Evolutionary conservation across 2,113 vertebrate species (phyloP), one percentile per base, ranked within the genome.

Genomic region (Petroica traversi): DNA sequence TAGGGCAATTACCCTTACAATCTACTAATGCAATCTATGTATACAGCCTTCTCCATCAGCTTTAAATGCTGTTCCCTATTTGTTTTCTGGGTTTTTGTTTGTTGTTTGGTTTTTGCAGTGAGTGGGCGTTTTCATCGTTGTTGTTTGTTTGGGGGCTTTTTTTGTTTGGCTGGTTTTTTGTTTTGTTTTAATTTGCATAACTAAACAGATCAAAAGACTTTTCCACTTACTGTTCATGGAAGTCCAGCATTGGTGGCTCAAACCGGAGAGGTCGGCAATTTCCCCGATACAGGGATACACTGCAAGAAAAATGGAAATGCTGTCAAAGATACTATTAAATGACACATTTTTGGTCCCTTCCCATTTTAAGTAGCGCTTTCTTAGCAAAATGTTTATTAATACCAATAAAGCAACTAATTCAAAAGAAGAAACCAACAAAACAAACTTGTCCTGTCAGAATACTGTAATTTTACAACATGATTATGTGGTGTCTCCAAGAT

Each of bases 191-290:
- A 73, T 52, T 73, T 45, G 22, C 20, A 17, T 46, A 72, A 81
- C 4, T 31, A 87, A 93, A 87, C 6, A 51, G 4, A 88, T 51
- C 9, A 26, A 83, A 95, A 87, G 26, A 43, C 48, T 85, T 87
- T 33, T 48, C 59, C 89, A 98, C 99, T 99, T 97, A 99, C 99
- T 99, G 99, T 98, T 99, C 99, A 78, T 99, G 98, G 97, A 99
- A 99, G 97, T 99, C 99, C 98, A 99, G 98, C 99, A 99, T 99
- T 72, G 99, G 99, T 92, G 99, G 99, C 97, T 99, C 99, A 97
- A 99, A 99, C 81, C 98, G 98, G 98, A 99, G 99, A 84, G 99
- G 99, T 97, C 99, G 98, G 89, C 99, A 99, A 96, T 99, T 99
- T 96, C 99, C 99, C 95, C 99, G 98, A 95, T 99, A 99, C 3